These are phyloP conservation scores for Pinna nobilis DNA, from an alignment of 1,140 invertebrate species.

Conservation along the genomic window DNA sequence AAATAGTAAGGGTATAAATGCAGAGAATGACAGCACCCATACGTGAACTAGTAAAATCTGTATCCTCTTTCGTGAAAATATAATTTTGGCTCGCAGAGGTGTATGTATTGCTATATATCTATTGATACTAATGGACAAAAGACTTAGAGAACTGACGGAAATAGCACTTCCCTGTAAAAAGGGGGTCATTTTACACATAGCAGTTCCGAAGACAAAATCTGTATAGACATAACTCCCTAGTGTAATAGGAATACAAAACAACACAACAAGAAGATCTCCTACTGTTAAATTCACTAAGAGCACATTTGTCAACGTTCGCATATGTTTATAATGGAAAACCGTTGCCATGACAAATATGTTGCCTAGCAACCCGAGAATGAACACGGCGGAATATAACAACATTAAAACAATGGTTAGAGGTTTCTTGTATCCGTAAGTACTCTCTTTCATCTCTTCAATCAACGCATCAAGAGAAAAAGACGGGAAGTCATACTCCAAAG, in stretches of 20 bases:
- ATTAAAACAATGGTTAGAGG: conserved; percentile 68
- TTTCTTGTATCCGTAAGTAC: conserved; percentile 38
- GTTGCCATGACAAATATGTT: conserved; percentile 88
- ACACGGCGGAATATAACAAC: conserved; percentile 80
- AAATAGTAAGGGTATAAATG: conserved; percentile 49
- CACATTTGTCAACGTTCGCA: conserved; percentile 89
- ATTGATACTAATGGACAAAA: conserved; percentile 70
- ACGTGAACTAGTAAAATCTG: conserved; percentile 47
- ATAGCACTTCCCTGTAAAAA: conserved; percentile 66
- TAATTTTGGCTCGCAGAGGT: conserved; percentile 56
- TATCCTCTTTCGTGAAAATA: conserved; percentile 53
- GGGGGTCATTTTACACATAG: conserved; percentile 78
- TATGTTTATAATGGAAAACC: conserved; percentile 56
- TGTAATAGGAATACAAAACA: conserved; percentile 88
- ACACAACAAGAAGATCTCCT: conserved; percentile 86
- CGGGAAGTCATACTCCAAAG: background rate
- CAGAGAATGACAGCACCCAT: conserved; percentile 49
- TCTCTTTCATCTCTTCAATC: conserved; percentile 12
- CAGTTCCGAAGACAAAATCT: conserved; percentile 87
- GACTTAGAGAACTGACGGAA: conserved; percentile 67
- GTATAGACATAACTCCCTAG: conserved; percentile 89
- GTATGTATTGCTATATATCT: conserved; percentile 63
- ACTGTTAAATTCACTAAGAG: conserved; percentile 87
- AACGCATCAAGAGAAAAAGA: background rate
- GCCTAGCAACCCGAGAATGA: conserved; percentile 89